phyloP scores from a whole-genome alignment of 2,888 invertebrate species.

The Tiliacea aurago region DNA sequence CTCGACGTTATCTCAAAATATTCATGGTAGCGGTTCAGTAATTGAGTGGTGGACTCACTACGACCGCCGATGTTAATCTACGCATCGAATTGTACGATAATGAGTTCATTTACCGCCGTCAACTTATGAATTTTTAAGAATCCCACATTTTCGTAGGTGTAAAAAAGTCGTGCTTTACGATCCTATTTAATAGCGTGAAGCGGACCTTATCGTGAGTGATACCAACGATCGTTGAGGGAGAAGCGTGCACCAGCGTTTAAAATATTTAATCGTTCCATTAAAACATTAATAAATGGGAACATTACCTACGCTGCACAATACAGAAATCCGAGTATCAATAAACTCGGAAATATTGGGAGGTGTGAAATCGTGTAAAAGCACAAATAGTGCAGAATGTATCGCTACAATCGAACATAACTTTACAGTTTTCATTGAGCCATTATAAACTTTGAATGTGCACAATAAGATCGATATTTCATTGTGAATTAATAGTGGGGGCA shows the following conservation, averaged over 20 bases:
- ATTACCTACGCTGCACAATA: constrained; percentile 54
- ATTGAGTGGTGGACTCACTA: constrained; percentile 84
- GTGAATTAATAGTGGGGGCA: constrained; percentile 30
- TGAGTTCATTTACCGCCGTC: constrained; percentile 84
- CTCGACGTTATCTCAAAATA: constrained; percentile 70
- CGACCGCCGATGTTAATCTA: constrained; percentile 81
- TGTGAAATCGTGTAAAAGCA: constrained; percentile 77
- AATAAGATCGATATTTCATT: constrained; percentile 58
- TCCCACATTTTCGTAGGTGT: constrained; percentile 74
- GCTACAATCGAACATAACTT: constrained; percentile 60
- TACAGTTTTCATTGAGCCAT: constrained; percentile 61
- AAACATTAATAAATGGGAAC: constrained; percentile 61
- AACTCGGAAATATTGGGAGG: constrained; percentile 68
- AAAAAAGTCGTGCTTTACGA: constrained; percentile 77
- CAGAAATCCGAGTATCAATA: constrained; percentile 51
- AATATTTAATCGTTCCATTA: constrained; percentile 60
- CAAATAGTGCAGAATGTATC: constrained; percentile 68
- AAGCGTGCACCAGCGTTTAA: constrained; percentile 54
- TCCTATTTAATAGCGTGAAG: constrained; percentile 72
- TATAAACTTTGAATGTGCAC: constrained; percentile 58
- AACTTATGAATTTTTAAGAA: constrained; percentile 85
- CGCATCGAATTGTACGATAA: constrained; percentile 81
- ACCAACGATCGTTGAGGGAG: constrained; percentile 56
- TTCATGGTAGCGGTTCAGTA: constrained; percentile 74
- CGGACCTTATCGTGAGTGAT: constrained; percentile 71